Conservation (phyloP, 2,113 vertebrate species). For the Empidonax alnorum region DNA sequence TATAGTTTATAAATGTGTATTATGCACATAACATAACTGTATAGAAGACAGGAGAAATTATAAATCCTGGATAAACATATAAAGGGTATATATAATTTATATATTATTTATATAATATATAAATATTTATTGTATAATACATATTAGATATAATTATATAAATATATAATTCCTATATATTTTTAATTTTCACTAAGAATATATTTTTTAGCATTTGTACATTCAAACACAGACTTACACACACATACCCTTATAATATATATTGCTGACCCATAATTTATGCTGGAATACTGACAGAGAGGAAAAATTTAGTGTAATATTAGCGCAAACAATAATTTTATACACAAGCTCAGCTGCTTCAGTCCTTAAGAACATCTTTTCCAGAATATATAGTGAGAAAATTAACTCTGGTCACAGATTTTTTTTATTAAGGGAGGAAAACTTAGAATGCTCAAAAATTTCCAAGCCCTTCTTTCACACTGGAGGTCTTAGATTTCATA, state of each 20-base stretch:
- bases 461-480: not conserved
- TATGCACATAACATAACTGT: not conserved
- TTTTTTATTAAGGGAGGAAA: conserved; percentile 24
- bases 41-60: not conserved
- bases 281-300: not conserved
- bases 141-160: no score
- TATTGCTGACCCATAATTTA: not conserved
- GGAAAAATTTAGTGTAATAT: not conserved
- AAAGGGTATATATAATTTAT: not conserved
- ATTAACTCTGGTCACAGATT: conserved; percentile 12
- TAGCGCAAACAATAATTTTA: not conserved
- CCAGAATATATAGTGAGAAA: conserved; percentile 18
- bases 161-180: not conserved
- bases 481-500: not conserved
- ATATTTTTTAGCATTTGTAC: not conserved
- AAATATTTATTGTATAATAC: no score
- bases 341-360: not conserved
- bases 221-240: not conserved
- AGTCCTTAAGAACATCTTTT: not conserved
- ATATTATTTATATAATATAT: not conserved
- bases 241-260: not conserved
- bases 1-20: not conserved
- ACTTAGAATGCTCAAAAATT: conserved; percentile 18
- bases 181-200: not conserved
- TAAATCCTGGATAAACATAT: not conserved